Evolutionary conservation across 92 coral and sea anemone species (phyloP), one percentile per base, ranked within the genome.

Genomic region (Zoanthus solanderi): DNA sequence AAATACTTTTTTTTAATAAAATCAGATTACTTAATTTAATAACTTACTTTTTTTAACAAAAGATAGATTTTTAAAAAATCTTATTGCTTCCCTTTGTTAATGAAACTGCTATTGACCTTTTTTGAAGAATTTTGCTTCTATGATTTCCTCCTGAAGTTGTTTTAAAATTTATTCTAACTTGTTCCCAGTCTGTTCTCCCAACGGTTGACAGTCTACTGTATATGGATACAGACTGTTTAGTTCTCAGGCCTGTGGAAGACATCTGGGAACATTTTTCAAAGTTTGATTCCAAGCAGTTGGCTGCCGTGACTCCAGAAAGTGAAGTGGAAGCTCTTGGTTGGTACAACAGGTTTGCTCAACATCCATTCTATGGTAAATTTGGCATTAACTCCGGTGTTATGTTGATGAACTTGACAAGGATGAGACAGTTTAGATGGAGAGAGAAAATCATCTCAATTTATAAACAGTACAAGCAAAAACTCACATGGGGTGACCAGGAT

Each of bases 301-400:
- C 98, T 48, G 92, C 96, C 2, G 77, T 95, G 94, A 48, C 96
- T 10, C 97, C 94, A 28, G 99, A 97, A 78, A 89, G 96, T 0
- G 99, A 97, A 69, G 93, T 95, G 1, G 44, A 89, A 11, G 84
- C 93, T 7, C 69, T 93, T 15, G 85, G 91, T 37, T 97, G 99
- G 99, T 97, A 97, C 85, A 90, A 89, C 58, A 87, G 98, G 57
- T 97, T 95, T 92, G 95, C 99, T 7, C 91, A 89, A 32, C 99
- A 97, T 83, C 99, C 99, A 8, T 97, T 82, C 88, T 96, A 83
- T 79, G 99, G 99, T 18, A 81, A 92, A 87, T 88, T 92, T 18
- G 99, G 99, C n/a, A 75, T 97, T 69, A 97, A 97, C 46, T 97
- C 99, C 48, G 99, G 98, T 46, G 99, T 97, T 1, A 95, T 97